Evolutionary conservation across 2,113 vertebrate species (phyloP).

Genomic region (Poeciliopsis prolifica): DNA sequence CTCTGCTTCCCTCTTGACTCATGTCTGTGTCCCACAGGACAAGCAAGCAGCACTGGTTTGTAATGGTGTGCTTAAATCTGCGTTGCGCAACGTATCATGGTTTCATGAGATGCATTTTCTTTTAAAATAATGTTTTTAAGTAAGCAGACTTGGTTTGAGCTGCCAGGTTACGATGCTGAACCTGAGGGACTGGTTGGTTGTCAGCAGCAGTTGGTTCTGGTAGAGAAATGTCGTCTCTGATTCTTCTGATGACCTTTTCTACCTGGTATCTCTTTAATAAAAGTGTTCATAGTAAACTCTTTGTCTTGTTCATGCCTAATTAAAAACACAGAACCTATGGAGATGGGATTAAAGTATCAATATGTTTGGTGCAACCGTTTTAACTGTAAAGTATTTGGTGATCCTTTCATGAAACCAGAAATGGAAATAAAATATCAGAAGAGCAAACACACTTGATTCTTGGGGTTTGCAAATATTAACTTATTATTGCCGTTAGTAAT

Average conservation of each 20-base stretch:
- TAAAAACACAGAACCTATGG: neutral
- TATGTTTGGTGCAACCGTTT: neutral
- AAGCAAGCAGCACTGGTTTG: slow-evolving; percentile 37
- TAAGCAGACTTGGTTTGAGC: slow-evolving; percentile 34
- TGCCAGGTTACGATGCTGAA: slow-evolving; percentile 52
- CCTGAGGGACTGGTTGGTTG: slow-evolving; percentile 43
- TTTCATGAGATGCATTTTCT: slow-evolving; percentile 44
- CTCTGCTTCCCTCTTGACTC: slow-evolving; percentile 28
- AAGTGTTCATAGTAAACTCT: slow-evolving; percentile 65
- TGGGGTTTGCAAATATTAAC: too few relatives aligned
- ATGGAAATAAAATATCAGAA: too few relatives aligned
- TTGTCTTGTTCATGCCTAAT: slow-evolving; percentile 22
- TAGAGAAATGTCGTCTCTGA: slow-evolving; percentile 28
- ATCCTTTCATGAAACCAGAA: neutral
- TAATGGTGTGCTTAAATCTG: slow-evolving; percentile 47
- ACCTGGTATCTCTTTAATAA: slow-evolving; percentile 76
- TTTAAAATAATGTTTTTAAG: slow-evolving; percentile 45
- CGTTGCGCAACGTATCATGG: slow-evolving; percentile 38
- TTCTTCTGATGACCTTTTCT: slow-evolving; percentile 62
- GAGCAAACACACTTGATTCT: too few relatives aligned
- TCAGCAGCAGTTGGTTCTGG: slow-evolving; percentile 28
- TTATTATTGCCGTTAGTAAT: too few relatives aligned
- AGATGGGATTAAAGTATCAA: neutral
- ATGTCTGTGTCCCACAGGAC: slow-evolving; percentile 24
- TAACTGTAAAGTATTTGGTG: neutral